These are phyloP conservation scores for Onthophagus sagittarius DNA, from an alignment of 2,888 invertebrate species.

Conservation along the genomic window DNA sequence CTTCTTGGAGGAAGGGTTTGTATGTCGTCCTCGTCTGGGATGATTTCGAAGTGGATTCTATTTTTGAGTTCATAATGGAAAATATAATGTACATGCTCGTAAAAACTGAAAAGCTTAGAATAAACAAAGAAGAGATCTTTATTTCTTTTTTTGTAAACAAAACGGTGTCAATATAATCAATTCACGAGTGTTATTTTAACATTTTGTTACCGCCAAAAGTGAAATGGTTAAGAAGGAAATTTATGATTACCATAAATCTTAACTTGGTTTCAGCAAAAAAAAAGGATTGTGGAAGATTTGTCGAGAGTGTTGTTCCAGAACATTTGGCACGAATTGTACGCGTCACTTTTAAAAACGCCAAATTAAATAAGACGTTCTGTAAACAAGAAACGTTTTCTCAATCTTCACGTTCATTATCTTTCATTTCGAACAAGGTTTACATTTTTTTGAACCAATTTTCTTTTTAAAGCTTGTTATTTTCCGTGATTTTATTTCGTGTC, in stretches of 20 bases:
- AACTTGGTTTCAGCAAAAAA: not conserved
- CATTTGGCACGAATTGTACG: not conserved
- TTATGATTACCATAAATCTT: not conserved
- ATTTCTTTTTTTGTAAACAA: too few species aligned
- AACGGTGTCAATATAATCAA: slow-evolving; percentile 16
- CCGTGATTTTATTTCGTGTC: not conserved
- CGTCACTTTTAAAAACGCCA: not conserved
- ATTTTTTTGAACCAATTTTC: too few species aligned
- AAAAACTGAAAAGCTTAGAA: not conserved
- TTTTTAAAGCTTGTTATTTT: not conserved
- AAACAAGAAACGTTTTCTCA: not conserved
- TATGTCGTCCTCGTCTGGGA: not conserved
- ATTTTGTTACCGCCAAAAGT: slow-evolving; percentile 1
- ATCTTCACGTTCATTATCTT: not conserved
- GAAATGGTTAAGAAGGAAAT: not conserved
- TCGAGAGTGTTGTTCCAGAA: not conserved
- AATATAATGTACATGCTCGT: slow-evolving; percentile 8
- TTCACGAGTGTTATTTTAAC: slow-evolving; percentile 29
- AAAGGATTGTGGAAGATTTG: not conserved
- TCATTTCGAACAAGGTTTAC: too few species aligned
- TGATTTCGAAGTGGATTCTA: slow-evolving; percentile 10
- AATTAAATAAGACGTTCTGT: not conserved
- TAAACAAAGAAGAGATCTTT: not conserved
- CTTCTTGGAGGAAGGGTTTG: not conserved
- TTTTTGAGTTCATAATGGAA: slow-evolving; percentile 12